A percentile compares a stretch with the other conserved stretches of the same genome.
Evolutionary conservation across 2,888 invertebrate species (phyloP).

Genomic region (Chrysina gloriosa): DNA sequence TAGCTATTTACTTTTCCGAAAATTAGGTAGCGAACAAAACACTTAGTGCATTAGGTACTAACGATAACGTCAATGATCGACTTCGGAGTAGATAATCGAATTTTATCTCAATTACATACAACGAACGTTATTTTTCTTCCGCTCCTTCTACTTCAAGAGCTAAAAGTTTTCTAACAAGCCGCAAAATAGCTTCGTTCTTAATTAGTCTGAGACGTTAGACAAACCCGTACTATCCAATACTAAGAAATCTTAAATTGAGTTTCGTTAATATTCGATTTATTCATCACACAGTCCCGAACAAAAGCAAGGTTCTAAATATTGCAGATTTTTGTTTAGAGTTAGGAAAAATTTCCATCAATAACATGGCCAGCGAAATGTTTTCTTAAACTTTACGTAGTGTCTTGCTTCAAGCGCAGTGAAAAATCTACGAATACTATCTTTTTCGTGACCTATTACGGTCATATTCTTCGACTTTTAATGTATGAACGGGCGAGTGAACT

Average conservation of each 20-base stretch:
- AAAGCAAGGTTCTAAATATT: no score
- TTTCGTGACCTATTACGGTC: constrained; percentile 17
- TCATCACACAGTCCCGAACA: no score
- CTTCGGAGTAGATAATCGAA: no score
- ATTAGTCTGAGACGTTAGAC: not conserved
- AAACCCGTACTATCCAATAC: no score
- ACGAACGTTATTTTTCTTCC: not conserved
- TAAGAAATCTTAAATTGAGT: not conserved
- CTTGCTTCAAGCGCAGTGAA: not conserved
- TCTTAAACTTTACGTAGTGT: no score
- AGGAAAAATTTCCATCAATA: no score
- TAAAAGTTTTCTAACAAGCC: not conserved
- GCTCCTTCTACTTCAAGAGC: not conserved
- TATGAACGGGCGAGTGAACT: not conserved
- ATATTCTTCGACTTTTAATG: constrained; percentile 21
- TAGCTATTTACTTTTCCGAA: no score
- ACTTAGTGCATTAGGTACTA: no score
- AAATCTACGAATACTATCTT: not conserved
- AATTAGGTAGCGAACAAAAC: no score
- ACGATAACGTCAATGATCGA: no score
- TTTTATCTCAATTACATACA: not conserved
- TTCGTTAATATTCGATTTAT: not conserved
- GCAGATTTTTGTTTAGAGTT: no score
- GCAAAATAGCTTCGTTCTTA: not conserved
- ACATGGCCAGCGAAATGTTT: no score